Conservation (phyloP, 2,797 vertebrate genomes). For the Vipera ursinii region DNA sequence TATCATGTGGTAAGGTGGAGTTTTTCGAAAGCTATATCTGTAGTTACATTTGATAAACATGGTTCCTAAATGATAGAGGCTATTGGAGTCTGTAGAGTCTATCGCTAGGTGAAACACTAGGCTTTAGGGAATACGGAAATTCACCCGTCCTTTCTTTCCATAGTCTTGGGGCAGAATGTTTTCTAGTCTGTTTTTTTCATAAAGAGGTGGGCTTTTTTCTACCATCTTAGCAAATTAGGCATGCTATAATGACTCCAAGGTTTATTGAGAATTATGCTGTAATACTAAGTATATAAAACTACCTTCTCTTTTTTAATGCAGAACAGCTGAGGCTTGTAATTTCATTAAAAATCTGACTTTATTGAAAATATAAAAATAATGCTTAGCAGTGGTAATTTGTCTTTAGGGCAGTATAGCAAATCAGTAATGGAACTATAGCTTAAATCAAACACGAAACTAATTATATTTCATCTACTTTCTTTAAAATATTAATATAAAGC, state of each 20-base stretch:
- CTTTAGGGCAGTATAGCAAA: background rate
- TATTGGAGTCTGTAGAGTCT: too few species aligned
- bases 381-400: background rate
- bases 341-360: conserved; percentile 21
- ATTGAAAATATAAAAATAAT: conserved; percentile 1
- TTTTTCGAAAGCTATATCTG: background rate
- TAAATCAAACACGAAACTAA: background rate
- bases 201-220: background rate
- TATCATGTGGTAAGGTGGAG: background rate
- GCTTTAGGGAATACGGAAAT: background rate
- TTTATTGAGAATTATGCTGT: background rate
- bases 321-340: background rate
- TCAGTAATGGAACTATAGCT: background rate
- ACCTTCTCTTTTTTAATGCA: background rate
- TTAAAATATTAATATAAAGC: conserved; percentile 18
- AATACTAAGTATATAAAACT: conserved; percentile 22
- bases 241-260: background rate
- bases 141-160: background rate
- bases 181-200: background rate
- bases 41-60: background rate
- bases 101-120: background rate
- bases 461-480: background rate
- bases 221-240: background rate
- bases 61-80: background rate
- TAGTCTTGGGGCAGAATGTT: background rate